Conservation (phyloP, 1,140 invertebrate species). For the Meloidogyne exigua region DNA sequence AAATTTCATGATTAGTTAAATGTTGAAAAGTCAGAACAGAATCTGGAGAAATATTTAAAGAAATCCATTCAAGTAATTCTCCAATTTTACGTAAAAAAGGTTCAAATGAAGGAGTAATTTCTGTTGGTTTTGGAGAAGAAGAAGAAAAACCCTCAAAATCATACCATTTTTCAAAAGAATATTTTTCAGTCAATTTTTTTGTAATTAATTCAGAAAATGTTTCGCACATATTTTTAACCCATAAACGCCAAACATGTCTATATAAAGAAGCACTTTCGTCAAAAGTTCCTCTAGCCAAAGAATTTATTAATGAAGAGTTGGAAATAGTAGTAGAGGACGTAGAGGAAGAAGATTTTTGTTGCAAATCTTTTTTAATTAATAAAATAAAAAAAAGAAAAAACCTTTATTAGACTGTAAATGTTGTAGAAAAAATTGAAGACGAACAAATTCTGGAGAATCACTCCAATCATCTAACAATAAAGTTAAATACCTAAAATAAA, state of each 20-base stretch:
- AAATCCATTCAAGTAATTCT: slow-evolving; percentile 33
- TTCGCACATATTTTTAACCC: slow-evolving; percentile 29
- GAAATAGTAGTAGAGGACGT: not conserved
- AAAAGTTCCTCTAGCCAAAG: slow-evolving; percentile 36
- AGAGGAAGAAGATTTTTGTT: not conserved
- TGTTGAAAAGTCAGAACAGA: slow-evolving; percentile 41
- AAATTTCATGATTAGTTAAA: slow-evolving; percentile 47
- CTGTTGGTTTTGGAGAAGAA: slow-evolving; percentile 32
- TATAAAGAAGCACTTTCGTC: slow-evolving; percentile 44
- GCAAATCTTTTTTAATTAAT: too few species aligned
- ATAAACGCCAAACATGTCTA: slow-evolving; percentile 45
- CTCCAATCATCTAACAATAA: slow-evolving; percentile 51
- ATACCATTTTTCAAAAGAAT: slow-evolving; percentile 35
- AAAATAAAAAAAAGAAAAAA: not conserved
- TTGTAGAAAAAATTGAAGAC: slow-evolving; percentile 32
- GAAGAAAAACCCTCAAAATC: not conserved
- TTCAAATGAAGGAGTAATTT: slow-evolving; percentile 38
- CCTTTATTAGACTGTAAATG: slow-evolving; percentile 10
- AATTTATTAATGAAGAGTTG: slow-evolving; percentile 6
- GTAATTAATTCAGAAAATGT: slow-evolving; percentile 37
- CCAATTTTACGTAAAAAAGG: slow-evolving; percentile 36
- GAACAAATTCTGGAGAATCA: slow-evolving; percentile 40
- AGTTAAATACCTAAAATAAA: slow-evolving; percentile 35
- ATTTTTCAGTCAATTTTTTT: slow-evolving; percentile 25
- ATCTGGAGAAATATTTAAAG: slow-evolving; percentile 38